Evolutionary conservation across 2,888 invertebrate genomes (phyloP).

Genomic region (Oscheius sp.): DNA sequence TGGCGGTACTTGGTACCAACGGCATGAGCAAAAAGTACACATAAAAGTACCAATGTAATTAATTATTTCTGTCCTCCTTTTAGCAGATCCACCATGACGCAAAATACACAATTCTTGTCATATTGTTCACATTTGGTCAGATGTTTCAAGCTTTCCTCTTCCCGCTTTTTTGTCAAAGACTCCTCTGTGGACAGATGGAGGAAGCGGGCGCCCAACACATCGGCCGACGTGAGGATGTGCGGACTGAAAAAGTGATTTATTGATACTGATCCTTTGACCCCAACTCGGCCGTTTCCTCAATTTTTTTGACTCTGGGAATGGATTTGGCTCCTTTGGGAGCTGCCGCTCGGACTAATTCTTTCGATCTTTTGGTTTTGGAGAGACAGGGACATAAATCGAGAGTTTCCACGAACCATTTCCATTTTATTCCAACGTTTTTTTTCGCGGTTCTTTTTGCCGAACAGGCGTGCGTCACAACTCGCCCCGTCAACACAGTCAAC

Average conservation of each 20-base stretch:
- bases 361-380: no score
- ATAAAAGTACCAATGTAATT: neutral
- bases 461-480: no score
- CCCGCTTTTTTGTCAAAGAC: slow-evolving; percentile 4
- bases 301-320: no score
- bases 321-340: no score
- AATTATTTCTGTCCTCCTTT: slow-evolving; percentile 17
- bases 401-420: no score
- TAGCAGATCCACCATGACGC: slow-evolving; percentile 19
- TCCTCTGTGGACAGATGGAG: slow-evolving; percentile 11
- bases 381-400: no score
- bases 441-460: no score
- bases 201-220: slow-evolving; percentile 17
- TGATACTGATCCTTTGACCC: no score
- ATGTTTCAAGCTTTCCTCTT: slow-evolving; percentile 14
- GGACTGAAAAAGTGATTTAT: slow-evolving; percentile 12
- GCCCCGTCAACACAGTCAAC: no score
- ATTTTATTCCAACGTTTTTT: no score
- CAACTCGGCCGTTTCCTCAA: no score
- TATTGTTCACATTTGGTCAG: slow-evolving; percentile 17
- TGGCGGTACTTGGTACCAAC: slow-evolving; percentile 22
- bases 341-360: no score
- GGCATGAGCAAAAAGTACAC: neutral
- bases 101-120: slow-evolving; percentile 24
- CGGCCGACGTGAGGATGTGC: slow-evolving; percentile 23